These are phyloP conservation scores for Muscicapa striata DNA, from an alignment of 2,797 vertebrate species.

Conservation along the genomic window DNA sequence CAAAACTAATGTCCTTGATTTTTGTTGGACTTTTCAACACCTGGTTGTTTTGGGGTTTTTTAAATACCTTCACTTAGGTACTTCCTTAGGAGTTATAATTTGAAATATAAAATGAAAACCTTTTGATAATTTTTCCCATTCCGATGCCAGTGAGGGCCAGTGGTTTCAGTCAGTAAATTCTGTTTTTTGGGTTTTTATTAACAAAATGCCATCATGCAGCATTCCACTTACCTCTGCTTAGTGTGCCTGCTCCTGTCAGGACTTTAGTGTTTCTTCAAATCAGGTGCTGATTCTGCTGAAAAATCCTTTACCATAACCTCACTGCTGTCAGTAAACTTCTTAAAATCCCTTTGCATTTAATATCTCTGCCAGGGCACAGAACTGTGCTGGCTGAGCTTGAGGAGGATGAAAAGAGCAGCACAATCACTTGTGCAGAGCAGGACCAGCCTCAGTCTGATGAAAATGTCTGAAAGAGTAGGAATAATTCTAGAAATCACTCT, in stretches of 20 bases:
- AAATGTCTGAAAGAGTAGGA: neutral
- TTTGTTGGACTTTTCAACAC: neutral
- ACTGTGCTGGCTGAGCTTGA: neutral
- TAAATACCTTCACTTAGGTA: neutral
- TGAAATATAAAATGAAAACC: neutral
- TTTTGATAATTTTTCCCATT: neutral
- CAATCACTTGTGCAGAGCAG: neutral
- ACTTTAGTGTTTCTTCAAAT: neutral
- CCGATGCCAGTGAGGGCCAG: neutral
- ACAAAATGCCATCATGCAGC: neutral
- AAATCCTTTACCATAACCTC: neutral
- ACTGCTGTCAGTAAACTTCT: neutral
- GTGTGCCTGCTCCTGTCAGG: rapidly evolving
- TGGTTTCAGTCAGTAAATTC: neutral
- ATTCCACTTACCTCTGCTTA: neutral
- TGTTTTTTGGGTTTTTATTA: neutral
- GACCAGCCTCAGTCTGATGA: neutral
- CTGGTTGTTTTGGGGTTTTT: neutral
- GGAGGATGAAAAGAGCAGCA: neutral
- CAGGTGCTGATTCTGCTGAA: neutral
- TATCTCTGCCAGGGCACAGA: neutral
- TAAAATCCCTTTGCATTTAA: neutral
- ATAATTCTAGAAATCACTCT: neutral
- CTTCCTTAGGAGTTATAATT: neutral
- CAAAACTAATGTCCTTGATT: neutral